phyloP scores from a whole-genome alignment of 2,797 vertebrate genomes.

The Nannoperca obscura region DNA sequence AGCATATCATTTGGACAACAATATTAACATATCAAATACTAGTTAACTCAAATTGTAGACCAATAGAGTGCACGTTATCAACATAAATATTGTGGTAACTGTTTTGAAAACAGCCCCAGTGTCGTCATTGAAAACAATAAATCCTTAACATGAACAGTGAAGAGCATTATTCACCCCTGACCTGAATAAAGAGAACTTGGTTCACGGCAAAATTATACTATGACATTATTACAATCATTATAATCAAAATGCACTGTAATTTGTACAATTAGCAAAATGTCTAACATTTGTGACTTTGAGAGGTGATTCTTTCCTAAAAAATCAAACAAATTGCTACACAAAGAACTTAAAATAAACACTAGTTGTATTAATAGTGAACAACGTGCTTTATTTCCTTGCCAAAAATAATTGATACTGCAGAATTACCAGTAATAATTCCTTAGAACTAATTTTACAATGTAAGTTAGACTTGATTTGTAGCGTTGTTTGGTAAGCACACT shows the following conservation, averaged over 20 bases:
- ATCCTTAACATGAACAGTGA: not conserved
- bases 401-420: not conserved
- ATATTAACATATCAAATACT: conserved; percentile 2
- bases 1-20: not conserved
- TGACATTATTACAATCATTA: too few relatives aligned
- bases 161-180: not conserved
- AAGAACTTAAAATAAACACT: not conserved
- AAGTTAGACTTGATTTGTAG: not conserved
- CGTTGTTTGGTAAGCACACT: not conserved
- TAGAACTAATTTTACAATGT: not conserved
- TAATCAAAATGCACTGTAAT: not conserved
- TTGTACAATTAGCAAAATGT: too few relatives aligned
- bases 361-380: not conserved
- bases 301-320: not conserved
- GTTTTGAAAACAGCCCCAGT: not conserved
- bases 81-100: not conserved
- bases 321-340: not conserved
- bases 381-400: not conserved
- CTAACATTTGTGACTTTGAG: not conserved
- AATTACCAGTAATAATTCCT: not conserved
- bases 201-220: not conserved
- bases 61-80: not conserved
- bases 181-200: not conserved
- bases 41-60: not conserved
- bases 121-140: not conserved